phyloP scores from a whole-genome alignment of 2,797 vertebrate genomes.

The Triplophysa yarkandensis region DNA sequence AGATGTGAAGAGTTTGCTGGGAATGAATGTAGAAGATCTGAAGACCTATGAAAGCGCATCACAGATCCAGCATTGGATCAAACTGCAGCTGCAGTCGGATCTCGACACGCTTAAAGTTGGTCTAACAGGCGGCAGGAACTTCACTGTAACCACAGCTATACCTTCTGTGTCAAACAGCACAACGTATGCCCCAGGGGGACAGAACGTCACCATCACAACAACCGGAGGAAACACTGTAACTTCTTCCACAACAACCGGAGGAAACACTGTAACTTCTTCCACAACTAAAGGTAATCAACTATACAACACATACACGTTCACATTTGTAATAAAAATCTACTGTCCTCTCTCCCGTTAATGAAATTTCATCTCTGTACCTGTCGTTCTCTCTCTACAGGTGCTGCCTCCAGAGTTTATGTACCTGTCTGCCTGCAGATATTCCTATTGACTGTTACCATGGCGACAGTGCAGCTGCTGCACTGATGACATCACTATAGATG shows the following conservation, averaged over 20 bases:
- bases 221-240: neutral
- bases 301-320: neutral
- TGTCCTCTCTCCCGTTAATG: too few relatives aligned
- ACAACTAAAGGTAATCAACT: constrained; percentile 1
- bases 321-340: too few relatives aligned
- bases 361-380: neutral
- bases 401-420: constrained; percentile 26
- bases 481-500: constrained; percentile 26
- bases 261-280: neutral
- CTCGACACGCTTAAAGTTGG: constrained; percentile 57
- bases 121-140: constrained; percentile 58
- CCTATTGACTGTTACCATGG: constrained; percentile 40
- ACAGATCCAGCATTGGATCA: constrained; percentile 63
- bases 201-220: neutral
- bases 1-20: constrained; percentile 68
- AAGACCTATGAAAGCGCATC: constrained; percentile 65
- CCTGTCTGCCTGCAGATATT: constrained; percentile 20
- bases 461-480: constrained; percentile 17
- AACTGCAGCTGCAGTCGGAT: constrained; percentile 43
- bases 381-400: constrained; percentile 17
- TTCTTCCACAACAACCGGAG: constrained; percentile 11
- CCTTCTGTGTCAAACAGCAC: neutral
- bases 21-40: constrained; percentile 63
- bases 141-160: neutral
- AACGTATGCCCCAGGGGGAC: neutral